A percentile compares a stretch with the other conserved stretches of the same genome.
Conservation (phyloP, 2,888 invertebrate genomes). For the Nyleta sp. region DNA sequence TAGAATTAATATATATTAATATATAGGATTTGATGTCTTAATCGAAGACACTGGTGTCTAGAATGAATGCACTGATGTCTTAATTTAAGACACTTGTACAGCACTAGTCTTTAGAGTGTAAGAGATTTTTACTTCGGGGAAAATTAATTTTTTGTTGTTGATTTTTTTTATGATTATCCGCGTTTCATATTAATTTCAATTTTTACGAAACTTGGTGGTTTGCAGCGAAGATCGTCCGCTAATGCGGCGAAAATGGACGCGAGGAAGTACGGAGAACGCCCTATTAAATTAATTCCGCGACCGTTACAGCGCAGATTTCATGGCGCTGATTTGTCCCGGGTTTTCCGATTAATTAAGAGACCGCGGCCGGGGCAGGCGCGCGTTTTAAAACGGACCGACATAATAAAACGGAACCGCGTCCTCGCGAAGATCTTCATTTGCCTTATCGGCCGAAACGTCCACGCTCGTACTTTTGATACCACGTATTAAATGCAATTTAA, state of each 20-base stretch:
- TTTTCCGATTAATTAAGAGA: slow-evolving; percentile 57
- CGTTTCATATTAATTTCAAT: too few species aligned
- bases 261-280: slow-evolving; percentile 23
- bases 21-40: too few species aligned
- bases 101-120: too few species aligned
- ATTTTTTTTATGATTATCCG: too few species aligned
- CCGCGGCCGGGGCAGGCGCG: background rate
- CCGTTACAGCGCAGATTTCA: slow-evolving; percentile 47
- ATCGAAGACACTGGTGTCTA: too few species aligned
- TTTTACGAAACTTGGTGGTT: too few species aligned
- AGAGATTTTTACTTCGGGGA: too few species aligned
- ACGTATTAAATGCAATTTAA: slow-evolving; percentile 42
- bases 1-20: too few species aligned
- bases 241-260: slow-evolving; percentile 4
- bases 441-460: slow-evolving; percentile 40
- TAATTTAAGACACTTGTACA: too few species aligned
- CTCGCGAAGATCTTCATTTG: slow-evolving; percentile 38
- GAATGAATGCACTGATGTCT: too few species aligned
- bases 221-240: too few species aligned
- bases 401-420: slow-evolving; percentile 45
- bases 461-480: slow-evolving; percentile 13
- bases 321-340: slow-evolving; percentile 45
- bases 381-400: slow-evolving; percentile 14
- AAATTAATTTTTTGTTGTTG: too few species aligned
- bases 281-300: slow-evolving; percentile 56